phyloP scores from a whole-genome alignment of 2,113 vertebrate genomes.

The Odobenus rosmarus region DNA sequence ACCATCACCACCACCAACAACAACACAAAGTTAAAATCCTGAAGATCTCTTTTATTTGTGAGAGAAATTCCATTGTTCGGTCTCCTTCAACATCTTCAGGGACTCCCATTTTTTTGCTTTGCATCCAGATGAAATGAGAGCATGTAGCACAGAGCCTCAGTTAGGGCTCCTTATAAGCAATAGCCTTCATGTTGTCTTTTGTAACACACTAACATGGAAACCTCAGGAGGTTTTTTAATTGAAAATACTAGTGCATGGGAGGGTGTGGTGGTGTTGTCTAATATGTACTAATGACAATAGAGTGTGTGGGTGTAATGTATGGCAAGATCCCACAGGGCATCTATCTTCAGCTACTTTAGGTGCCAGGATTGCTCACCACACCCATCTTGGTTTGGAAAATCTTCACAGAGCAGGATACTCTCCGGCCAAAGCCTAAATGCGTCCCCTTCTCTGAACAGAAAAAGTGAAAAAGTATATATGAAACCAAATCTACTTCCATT shows the following conservation, averaged over 20 bases:
- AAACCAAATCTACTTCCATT: not conserved
- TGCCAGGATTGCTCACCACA: slow-evolving; percentile 57
- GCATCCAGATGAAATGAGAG: not conserved
- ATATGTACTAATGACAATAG: not conserved
- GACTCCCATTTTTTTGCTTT: not conserved
- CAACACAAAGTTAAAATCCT: not conserved
- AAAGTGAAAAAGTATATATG: not conserved
- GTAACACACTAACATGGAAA: not conserved
- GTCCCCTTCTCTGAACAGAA: slow-evolving; percentile 19
- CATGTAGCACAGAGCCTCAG: not conserved
- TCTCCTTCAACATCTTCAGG: not conserved
- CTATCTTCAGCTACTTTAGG: slow-evolving; percentile 35
- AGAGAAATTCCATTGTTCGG: not conserved
- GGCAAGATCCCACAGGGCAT: slow-evolving; percentile 55
- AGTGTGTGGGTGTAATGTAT: slow-evolving; percentile 46
- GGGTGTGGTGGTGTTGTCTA: slow-evolving; percentile 52
- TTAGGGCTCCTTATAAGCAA: not conserved
- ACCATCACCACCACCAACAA: not conserved
- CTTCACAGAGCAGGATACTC: slow-evolving; percentile 48
- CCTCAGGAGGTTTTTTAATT: not conserved
- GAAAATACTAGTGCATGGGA: not conserved
- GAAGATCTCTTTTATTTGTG: not conserved
- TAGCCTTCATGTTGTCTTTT: not conserved
- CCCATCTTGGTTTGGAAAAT: slow-evolving; percentile 70
- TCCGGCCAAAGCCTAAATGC: slow-evolving; percentile 34